These are phyloP conservation scores for Picathartes gymnocephalus DNA, from an alignment of 2,113 vertebrate species.

Conservation along the genomic window DNA sequence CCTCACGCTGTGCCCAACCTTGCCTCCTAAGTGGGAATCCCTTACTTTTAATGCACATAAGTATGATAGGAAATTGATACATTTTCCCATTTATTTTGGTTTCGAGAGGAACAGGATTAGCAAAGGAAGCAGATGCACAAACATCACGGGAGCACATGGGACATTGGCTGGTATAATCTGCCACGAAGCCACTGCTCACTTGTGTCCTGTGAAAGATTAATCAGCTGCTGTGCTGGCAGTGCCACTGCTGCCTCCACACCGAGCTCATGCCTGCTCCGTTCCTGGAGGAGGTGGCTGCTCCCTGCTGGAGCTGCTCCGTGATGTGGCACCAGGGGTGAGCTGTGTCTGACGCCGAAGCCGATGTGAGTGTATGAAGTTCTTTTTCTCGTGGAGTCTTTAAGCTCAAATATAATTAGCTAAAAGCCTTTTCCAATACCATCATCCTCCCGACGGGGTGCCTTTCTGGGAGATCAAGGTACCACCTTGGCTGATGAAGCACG, in stretches of 20 bases:
- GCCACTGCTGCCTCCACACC: neutral
- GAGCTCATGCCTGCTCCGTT: neutral
- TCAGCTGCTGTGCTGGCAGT: neutral
- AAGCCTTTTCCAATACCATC: neutral
- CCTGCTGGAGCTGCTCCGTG: accelerated
- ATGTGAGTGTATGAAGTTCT: neutral
- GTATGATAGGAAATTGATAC: neutral
- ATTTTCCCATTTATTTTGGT: neutral
- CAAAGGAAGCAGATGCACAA: neutral
- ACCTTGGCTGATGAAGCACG: neutral
- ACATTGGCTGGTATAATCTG: neutral
- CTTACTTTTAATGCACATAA: neutral
- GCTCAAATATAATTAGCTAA: neutral
- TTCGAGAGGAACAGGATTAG: neutral
- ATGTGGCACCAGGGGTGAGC: neutral
- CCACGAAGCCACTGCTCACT: neutral
- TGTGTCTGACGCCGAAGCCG: accelerated
- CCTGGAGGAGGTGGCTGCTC: neutral
- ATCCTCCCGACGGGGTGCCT: accelerated
- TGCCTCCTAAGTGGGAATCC: neutral
- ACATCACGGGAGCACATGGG: neutral
- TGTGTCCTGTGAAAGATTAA: neutral
- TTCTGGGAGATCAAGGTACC: neutral
- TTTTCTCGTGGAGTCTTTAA: neutral
- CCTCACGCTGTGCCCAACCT: accelerated